A percentile compares a stretch with the other conserved stretches of the same genome.
phyloP scores from a whole-genome alignment of 2,888 invertebrate genomes.

The Synergus japonicus region DNA sequence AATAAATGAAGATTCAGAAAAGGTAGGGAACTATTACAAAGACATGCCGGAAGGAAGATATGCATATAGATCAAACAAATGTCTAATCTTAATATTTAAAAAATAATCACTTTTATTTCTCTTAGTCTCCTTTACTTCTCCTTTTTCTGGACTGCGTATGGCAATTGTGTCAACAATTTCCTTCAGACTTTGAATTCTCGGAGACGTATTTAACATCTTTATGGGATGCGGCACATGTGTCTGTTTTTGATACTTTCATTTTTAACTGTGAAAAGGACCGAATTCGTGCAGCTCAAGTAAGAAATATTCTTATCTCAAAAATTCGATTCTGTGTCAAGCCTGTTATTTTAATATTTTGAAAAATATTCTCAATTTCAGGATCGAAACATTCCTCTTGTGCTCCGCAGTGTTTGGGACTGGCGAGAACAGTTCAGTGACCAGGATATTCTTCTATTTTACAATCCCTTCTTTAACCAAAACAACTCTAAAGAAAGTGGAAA shows the following conservation, averaged over 20 bases:
- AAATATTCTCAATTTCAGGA: constrained; percentile 71
- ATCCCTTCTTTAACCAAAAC: constrained; percentile 84
- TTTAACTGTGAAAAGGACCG: constrained; percentile 92
- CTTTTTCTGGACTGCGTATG: constrained; percentile 96
- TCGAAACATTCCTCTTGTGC: constrained; percentile 79
- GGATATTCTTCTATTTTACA: constrained; percentile 90
- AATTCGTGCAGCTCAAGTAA: constrained; percentile 83
- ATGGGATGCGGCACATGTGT: constrained; percentile 93
- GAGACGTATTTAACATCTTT: constrained; percentile 94
- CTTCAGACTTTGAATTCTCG: constrained; percentile 93
- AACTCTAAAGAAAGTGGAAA: constrained; percentile 63
- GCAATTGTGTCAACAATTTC: constrained; percentile 94
- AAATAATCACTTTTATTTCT: constrained; percentile 42
- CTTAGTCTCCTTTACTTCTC: constrained; percentile 90
- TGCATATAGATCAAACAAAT: too few species aligned
- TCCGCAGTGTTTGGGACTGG: constrained; percentile 94
- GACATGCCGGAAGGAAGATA: too few species aligned
- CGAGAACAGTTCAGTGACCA: constrained; percentile 90
- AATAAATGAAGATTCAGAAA: constrained; percentile 80
- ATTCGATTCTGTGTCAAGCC: constrained; percentile 72
- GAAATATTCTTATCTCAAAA: constrained; percentile 81
- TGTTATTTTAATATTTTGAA: constrained; percentile 18
- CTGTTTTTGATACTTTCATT: constrained; percentile 94
- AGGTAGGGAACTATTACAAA: constrained; percentile 60
- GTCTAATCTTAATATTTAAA: background rate